Conservation (phyloP, 2,797 vertebrate genomes). For the Borostomias antarcticus region DNA sequence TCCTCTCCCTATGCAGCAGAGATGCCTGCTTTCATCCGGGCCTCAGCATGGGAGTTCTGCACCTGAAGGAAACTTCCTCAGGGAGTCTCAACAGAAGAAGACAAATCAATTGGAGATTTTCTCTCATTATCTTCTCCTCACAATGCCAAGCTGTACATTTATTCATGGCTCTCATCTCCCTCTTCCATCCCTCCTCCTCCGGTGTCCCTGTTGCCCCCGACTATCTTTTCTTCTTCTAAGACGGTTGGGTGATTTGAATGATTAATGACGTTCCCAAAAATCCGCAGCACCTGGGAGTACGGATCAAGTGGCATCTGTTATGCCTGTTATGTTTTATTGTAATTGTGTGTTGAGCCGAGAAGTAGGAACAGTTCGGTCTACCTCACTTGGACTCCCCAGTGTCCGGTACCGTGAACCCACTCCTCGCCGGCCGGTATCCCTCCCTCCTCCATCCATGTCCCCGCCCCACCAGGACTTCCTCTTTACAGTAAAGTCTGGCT, state of each 20-base stretch:
- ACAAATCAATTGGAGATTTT: constrained; percentile 64
- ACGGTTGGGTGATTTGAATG: constrained; percentile 56
- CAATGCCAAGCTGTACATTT: constrained; percentile 36
- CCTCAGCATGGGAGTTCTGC: constrained; percentile 47
- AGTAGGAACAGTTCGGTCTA: constrained; percentile 16
- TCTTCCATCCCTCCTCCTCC: constrained; percentile 18
- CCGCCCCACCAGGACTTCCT: neutral
- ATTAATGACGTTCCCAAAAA: constrained; percentile 49
- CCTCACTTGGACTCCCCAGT: neutral
- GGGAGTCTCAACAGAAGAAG: constrained; percentile 56
- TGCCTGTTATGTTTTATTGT: constrained; percentile 49
- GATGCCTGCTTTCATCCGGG: constrained; percentile 45
- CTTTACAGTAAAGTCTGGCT: neutral
- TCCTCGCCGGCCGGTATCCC: neutral
- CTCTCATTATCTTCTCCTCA: constrained; percentile 55
- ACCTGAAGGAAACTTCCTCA: constrained; percentile 46
- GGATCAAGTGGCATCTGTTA: constrained; percentile 47
- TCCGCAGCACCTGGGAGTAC: constrained; percentile 31
- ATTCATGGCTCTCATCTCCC: constrained; percentile 24
- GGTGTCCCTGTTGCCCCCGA: neutral
- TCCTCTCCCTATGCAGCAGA: constrained; percentile 32
- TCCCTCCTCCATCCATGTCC: neutral
- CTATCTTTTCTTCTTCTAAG: constrained; percentile 24
- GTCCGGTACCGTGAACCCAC: neutral
- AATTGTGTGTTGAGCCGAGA: constrained; percentile 21